Percentiles rank a stretch among this genome's conserved stretches.
Evolutionary conservation across 2,888 invertebrate genomes (phyloP).

Genomic region (Acanthococcus lagerstroemiae): DNA sequence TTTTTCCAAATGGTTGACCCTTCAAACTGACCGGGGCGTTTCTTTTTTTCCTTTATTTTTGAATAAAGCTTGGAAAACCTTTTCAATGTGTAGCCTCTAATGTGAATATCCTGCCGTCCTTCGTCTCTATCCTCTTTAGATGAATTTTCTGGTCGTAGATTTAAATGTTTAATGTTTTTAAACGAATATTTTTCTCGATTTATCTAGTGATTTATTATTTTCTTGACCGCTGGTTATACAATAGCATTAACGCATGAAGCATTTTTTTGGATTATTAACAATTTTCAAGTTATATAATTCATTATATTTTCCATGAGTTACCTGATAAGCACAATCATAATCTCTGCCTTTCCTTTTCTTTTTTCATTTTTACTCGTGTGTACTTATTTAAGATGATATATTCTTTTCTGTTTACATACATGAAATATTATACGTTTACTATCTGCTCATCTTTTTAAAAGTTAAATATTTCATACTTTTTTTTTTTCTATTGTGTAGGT

Average conservation of each 20-base stretch:
- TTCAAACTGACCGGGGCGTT: no score
- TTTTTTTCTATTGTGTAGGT: not conserved
- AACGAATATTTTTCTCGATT: not conserved
- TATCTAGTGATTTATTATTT: not conserved
- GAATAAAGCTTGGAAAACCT: no score
- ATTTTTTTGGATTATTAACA: not conserved
- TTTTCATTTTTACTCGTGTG: not conserved
- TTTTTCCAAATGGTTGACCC: no score
- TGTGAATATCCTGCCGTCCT: not conserved
- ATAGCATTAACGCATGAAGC: not conserved
- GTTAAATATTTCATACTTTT: no score
- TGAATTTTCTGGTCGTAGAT: not conserved
- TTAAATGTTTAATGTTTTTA: not conserved
- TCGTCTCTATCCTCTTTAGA: not conserved
- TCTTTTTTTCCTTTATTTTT: no score
- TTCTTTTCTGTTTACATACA: not conserved
- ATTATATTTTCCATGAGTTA: not conserved
- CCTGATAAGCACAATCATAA: conserved; percentile 1
- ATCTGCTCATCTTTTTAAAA: not conserved
- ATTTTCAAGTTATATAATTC: not conserved
- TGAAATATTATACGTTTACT: not conserved
- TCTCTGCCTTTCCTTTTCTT: not conserved
- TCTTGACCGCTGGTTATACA: not conserved
- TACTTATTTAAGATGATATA: not conserved
- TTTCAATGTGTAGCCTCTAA: no score